Evolutionary conservation across 2,888 invertebrate genomes (phyloP), one percentile per base, ranked within the genome.

Genomic region (Hesperia comma): DNA sequence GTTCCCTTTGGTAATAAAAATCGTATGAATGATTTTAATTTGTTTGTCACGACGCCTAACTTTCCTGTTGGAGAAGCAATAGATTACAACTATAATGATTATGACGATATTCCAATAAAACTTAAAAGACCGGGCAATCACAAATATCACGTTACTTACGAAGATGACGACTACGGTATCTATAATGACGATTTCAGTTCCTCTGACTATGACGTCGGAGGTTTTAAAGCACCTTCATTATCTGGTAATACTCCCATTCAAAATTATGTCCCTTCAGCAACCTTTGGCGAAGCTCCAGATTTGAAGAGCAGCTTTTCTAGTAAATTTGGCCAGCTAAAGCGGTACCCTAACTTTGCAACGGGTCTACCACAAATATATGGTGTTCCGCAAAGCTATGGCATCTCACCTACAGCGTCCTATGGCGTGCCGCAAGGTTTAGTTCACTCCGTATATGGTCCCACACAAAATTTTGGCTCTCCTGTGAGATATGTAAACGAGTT

Each of bases 21-120:
- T 68, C 72, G 71, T 19, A 72, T 72, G 32, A 75, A 70, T 51
- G 75, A 77, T 57, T 74, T 78, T 49, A 73, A 78, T 63, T 77
- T 82, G 12, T 83, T 83, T 72, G 57, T 82, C 40, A 73, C 72
- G 0, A 73, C 79, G 7, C 81, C 83, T 0, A 79, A 77, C 62
- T 83, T 81, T 68, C 79, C 81, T 3, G 70, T 82, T 19, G 83
- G 82, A 32, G 84, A 83, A 66, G 79, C 80, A 12, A 70, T 75
- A 5, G 83, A 83, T 57, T 78, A 76, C 37, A 70, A 62, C 43
- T 61, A 67, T 26, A 73, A 79, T 43, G 79, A 80, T 68, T 75
- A 79, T 14, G 78, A 81, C 5, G 75, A 76, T 7, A 68, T 73
- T 33, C 67, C 69, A 26, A 63, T 64, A 58, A 70, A 57, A 61